Conservation (phyloP, 2,797 vertebrate species). For the Pseudopleuronectes americanus region DNA sequence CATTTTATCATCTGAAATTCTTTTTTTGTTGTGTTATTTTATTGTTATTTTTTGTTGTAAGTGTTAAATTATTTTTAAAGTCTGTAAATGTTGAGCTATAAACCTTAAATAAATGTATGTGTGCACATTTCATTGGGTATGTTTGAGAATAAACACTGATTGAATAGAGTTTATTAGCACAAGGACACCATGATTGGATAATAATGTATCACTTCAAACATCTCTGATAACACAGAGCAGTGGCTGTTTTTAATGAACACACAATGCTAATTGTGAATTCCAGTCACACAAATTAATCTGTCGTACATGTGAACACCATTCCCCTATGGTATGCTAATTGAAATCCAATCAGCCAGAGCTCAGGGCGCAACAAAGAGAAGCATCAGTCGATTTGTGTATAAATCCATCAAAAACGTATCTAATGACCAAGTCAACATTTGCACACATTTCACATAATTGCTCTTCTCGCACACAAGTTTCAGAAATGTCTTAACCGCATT, state of each 20-base stretch:
- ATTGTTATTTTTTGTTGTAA: not conserved
- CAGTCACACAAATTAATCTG: not conserved
- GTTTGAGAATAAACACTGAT: constrained; percentile 49
- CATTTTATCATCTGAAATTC: not conserved
- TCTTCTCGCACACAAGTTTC: not conserved
- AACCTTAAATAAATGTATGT: constrained; percentile 22
- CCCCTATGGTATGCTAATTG: no score
- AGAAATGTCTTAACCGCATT: not conserved
- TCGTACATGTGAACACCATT: no score
- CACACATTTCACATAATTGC: not conserved
- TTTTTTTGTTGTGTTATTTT: not conserved
- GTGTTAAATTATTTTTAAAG: not conserved
- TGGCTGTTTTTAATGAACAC: not conserved
- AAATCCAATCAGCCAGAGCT: not conserved
- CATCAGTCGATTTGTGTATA: not conserved
- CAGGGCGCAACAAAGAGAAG: not conserved
- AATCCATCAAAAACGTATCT: not conserved
- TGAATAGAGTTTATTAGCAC: not conserved
- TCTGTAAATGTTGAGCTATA: constrained; percentile 49
- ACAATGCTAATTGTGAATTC: constrained; percentile 2
- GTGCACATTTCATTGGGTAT: constrained; percentile 13
- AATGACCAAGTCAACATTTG: not conserved
- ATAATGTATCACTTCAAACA: not conserved
- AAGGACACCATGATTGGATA: no score
- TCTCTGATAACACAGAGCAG: not conserved